Base-by-base conservation (phyloP, 1,140 invertebrate species). In the Pemphigus obesinymphae region DNA sequence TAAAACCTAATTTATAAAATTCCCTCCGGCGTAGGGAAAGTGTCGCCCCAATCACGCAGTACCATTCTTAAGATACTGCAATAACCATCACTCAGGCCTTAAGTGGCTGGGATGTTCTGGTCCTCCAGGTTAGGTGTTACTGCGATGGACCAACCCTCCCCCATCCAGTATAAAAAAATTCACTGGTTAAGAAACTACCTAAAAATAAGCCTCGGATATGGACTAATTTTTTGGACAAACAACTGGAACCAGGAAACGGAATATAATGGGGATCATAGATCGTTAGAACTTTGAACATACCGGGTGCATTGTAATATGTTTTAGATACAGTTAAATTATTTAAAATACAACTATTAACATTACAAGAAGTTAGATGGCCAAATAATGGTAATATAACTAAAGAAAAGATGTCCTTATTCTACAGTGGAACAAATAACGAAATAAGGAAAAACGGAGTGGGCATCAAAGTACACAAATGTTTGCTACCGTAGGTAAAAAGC, bases 201-300 rank as follows among this genome's bases (percentile, higher is more conserved):
- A 82, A 76, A 55, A 76, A 70, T n/a, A n/a, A n/a, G n/a, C n/a
- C n/a, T n/a, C n/a, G 50, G 66, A 83, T 72, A 13, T 66, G 76
- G 68, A 78, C 34, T 73, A 23, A 50, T 73, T 50, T 50, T 50
- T 50, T n/a, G 43, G 70, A 73, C 50, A 73, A 73, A 73, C 13
- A 73, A 73, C 13, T 50, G 70, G 68, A 70, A 70, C 40, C 4
- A 70, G 68, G 37, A 70, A 70, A 70, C 3, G 40, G 68, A 70
- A 70, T 45, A 6, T 45, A 43, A n/a, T 70, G 45, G 17, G 81
- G 81, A 68, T 83, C 83, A 66, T 84, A 83, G 83, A 83, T 83
- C 76, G 76, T 83, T 63, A 78, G 83, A 58, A 84, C 45, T 58
- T 53, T 82, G n/a, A 50, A 48, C 55, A 75, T 31, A 66, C 83